A percentile compares a stretch with the other conserved stretches of the same genome.
Evolutionary conservation across 1,140 invertebrate genomes (phyloP).

Genomic region (Trachymyrmex cornetzi): DNA sequence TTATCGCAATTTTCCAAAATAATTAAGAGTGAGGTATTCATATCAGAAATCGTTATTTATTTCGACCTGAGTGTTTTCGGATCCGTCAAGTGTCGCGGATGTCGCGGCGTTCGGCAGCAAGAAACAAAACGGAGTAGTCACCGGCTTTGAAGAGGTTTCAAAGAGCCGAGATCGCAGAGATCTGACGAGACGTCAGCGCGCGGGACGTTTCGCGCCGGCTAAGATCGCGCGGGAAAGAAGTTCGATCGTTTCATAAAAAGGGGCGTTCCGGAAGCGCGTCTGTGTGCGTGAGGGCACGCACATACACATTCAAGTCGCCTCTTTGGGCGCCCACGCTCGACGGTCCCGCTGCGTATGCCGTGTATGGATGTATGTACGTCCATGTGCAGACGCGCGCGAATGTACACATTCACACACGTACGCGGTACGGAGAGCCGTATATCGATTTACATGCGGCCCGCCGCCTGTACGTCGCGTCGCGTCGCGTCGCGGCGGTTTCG

Average conservation of each 20-base stretch:
- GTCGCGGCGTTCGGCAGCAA: not conserved
- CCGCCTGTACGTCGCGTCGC: constrained; percentile 32
- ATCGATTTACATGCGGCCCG: constrained; percentile 73
- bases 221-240: constrained; percentile 76
- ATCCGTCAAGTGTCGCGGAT: not conserved
- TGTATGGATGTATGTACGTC: not conserved
- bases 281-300: not conserved
- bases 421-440: constrained; percentile 34
- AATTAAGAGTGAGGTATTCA: not conserved
- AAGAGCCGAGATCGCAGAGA: not conserved
- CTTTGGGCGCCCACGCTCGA: not conserved
- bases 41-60: not conserved
- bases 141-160: not conserved
- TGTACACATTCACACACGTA: not conserved
- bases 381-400: not conserved
- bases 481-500: constrained; percentile 28
- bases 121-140: not conserved
- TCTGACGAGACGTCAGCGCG: constrained; percentile 12
- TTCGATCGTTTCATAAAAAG: constrained; percentile 75
- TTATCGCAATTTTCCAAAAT: not conserved
- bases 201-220: constrained; percentile 43
- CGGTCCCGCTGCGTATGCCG: not conserved
- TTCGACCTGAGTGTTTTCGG: not conserved
- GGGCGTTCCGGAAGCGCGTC: constrained; percentile 65
- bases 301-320: not conserved